Conservation (phyloP, 2,797 vertebrate genomes). For the Atherinosoma microstoma region DNA sequence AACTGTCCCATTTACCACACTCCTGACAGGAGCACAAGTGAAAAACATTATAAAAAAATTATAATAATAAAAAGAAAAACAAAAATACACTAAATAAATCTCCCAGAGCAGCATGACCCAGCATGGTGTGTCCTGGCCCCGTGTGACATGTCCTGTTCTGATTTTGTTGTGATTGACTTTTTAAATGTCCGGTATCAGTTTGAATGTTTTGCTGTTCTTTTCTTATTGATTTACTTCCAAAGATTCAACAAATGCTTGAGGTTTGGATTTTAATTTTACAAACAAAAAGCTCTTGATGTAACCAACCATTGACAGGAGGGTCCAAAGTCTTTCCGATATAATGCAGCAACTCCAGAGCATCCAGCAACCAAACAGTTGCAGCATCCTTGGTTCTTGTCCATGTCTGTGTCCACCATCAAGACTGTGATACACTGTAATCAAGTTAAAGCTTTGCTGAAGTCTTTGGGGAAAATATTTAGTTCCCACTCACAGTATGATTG, state of each 20-base stretch:
- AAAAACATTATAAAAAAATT: conserved; percentile 78
- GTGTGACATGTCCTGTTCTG: conserved; percentile 71
- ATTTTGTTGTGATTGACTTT: conserved; percentile 56
- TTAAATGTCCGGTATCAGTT: conserved; percentile 30
- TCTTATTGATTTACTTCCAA: conserved; percentile 16
- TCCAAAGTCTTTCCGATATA: not conserved
- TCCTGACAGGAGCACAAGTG: conserved; percentile 89
- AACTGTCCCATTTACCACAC: conserved; percentile 87
- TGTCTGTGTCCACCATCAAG: not conserved
- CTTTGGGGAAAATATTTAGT: not conserved
- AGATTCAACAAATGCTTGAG: not conserved
- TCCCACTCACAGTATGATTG: not conserved
- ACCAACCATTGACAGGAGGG: not conserved
- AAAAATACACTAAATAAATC: conserved; percentile 86
- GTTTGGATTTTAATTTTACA: conserved; percentile 18
- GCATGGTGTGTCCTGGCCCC: conserved; percentile 83
- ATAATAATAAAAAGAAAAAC: conserved; percentile 71
- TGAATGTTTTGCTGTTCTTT: conserved; percentile 30
- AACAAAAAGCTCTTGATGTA: not conserved
- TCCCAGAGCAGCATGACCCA: conserved; percentile 95
- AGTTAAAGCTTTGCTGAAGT: not conserved
- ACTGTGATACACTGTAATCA: not conserved
- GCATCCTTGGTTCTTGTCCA: not conserved
- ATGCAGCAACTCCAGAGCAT: not conserved
- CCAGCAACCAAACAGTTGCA: not conserved